Percentiles rank a stretch among this genome's conserved stretches.
These are phyloP conservation scores for Craseonycteris thonglongyai DNA, from an alignment of 2,113 vertebrate species.

Conservation along the genomic window DNA sequence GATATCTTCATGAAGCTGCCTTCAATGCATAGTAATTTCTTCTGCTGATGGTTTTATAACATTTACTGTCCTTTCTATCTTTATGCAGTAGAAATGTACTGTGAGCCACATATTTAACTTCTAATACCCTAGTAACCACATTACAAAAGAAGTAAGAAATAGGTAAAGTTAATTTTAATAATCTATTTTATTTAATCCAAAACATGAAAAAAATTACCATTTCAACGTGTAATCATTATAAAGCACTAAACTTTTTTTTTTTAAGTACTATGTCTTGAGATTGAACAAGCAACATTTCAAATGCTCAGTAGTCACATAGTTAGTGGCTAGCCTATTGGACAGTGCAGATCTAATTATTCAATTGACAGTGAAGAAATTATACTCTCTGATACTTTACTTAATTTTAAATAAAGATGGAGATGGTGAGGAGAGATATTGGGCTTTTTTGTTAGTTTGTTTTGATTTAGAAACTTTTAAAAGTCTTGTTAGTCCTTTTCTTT, in stretches of 20 bases:
- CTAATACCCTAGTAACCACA: not conserved
- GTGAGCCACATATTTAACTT: not conserved
- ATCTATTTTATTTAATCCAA: not conserved
- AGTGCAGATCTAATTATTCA: not conserved
- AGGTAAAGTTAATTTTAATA: not conserved
- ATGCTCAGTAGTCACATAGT: not conserved
- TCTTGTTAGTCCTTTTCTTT: not conserved
- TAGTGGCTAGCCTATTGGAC: not conserved
- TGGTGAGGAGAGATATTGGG: not conserved
- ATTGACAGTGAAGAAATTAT: not conserved
- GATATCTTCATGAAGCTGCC: not conserved
- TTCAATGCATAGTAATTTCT: not conserved
- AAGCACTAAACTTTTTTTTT: not conserved
- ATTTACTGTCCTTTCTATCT: not conserved
- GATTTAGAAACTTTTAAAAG: not conserved
- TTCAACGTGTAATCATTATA: not conserved
- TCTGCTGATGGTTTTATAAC: not conserved
- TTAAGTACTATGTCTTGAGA: not conserved
- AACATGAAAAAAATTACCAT: not conserved
- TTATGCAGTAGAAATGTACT: not conserved
- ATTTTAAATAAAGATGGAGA: not conserved
- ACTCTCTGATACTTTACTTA: not conserved
- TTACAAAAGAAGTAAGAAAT: not conserved
- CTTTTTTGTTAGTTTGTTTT: not conserved
- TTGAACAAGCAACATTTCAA: not conserved